Base-by-base conservation (phyloP, 1,140 invertebrate genomes). In the Vollenhovia emeryi region DNA sequence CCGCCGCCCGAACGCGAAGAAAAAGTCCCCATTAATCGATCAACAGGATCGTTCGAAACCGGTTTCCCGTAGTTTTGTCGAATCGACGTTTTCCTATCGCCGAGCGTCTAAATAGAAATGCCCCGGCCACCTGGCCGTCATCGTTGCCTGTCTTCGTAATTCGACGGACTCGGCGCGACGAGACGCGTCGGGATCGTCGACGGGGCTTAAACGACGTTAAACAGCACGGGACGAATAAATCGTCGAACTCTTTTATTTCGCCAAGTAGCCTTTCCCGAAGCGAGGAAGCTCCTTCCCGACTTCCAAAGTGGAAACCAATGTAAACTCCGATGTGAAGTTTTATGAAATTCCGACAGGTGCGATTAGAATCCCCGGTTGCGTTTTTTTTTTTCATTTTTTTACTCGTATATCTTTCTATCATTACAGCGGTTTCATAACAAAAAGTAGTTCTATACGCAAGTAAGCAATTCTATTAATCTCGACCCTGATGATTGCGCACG, bases 1-100 rank as follows among this genome's bases (percentile, higher is more conserved):
- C 68, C 62, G 74, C 48, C 76, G 36, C 9, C 33, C 33, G 33
- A 36, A n/a, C n/a, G n/a, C 48, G 69, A 43, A 73, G 59, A 90
- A 90, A 86, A 79, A 86, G 73, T 79, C 74, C 45, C 50, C 79
- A 88, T 88, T 90, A 86, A 90, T 90, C 88, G 78, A 82, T 82
- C 89, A 88, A 57, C 88, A 74, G 89, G 89, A 88, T 90, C 88
- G 88, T 79, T 90, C 86, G 74, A 90, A 90, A 90, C 89, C 89
- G 89, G 89, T 90, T n/a, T 89, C 66, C 80, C 57, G 71, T 90
- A 87, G 82, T 89, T 89, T 87, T 84, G 88, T 90, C 86, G 76
- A 90, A 90, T 90, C 88, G 86, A 78, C 87, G 71, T 90, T 86
- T 87, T 85, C 57, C 71, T 78, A 59, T 36, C 55, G 57, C 8